Evolutionary conservation across 2,797 vertebrate species (phyloP).

Genomic region (Poeciliopsis turneri): DNA sequence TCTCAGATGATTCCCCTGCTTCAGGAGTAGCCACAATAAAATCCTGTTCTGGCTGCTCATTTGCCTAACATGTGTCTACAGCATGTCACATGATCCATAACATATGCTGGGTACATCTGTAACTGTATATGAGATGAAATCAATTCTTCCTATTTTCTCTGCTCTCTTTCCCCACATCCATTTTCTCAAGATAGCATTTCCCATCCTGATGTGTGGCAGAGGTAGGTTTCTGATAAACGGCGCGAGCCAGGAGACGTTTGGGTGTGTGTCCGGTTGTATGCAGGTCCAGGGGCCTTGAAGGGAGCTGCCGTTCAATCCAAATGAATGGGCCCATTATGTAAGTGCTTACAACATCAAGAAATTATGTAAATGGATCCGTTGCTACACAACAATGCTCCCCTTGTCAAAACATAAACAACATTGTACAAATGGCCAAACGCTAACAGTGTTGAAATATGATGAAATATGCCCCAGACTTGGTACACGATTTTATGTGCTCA

Average conservation of each 20-base stretch:
- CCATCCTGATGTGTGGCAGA: conserved; percentile 1
- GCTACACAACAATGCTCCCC: conserved; percentile 79
- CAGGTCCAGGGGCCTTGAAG: conserved; percentile 72
- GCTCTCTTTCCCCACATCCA: neutral
- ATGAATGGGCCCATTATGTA: conserved; percentile 81
- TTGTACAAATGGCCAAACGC: conserved; percentile 69
- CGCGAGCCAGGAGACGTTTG: conserved; percentile 32
- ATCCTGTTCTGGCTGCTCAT: conserved; percentile 43
- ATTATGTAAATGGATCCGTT: conserved; percentile 83
- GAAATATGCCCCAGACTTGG: conserved; percentile 44
- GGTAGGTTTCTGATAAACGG: conserved; percentile 14
- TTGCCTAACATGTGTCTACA: conserved; percentile 27
- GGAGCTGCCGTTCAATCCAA: conserved; percentile 75
- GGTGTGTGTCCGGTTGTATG: conserved; percentile 57
- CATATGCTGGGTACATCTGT: neutral
- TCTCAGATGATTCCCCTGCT: conserved; percentile 49
- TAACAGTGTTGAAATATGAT: conserved; percentile 52
- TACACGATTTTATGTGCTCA: conserved; percentile 46
- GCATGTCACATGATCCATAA: conserved; percentile 26
- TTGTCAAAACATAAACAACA: conserved; percentile 82
- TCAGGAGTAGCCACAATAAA: conserved; percentile 51
- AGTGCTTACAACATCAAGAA: conserved; percentile 80
- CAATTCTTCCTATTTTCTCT: neutral
- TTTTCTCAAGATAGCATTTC: conserved; percentile 18
- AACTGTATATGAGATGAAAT: conserved; percentile 4